phyloP scores from a whole-genome alignment of 2,797 vertebrate species.

The Chanos chanos region DNA sequence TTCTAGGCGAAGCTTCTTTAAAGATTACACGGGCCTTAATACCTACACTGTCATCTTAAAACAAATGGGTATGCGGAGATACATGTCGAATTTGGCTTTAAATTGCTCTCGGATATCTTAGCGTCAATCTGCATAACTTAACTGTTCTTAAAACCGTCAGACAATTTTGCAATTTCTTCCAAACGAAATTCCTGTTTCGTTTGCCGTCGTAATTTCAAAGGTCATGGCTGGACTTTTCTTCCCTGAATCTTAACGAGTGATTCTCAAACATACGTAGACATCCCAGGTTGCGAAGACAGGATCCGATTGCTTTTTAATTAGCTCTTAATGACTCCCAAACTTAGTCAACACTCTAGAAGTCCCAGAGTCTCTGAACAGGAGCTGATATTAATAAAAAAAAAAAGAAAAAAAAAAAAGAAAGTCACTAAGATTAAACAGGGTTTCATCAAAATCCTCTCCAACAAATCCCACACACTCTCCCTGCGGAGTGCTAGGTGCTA shows the following conservation, averaged over 20 bases:
- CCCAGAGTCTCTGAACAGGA: constrained; percentile 22
- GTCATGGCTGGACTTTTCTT: too few species aligned
- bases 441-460: constrained; percentile 68
- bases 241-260: not conserved
- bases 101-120: too few species aligned
- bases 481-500: constrained; percentile 37
- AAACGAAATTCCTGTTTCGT: too few species aligned
- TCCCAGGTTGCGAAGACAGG: constrained; percentile 10
- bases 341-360: constrained; percentile 12
- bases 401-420: constrained; percentile 46
- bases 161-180: too few species aligned
- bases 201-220: too few species aligned
- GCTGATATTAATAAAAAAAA: constrained; percentile 42
- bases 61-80: too few species aligned
- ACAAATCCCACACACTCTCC: constrained; percentile 64
- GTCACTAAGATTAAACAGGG: constrained; percentile 66
- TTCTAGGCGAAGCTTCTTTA: too few species aligned
- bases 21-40: too few species aligned
- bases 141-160: too few species aligned
- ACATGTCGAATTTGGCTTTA: too few species aligned
- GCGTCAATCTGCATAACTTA: too few species aligned
- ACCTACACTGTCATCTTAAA: too few species aligned
- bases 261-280: not conserved
- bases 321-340: constrained; percentile 28
- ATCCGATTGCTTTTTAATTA: constrained; percentile 39